Conservation (phyloP, 2,888 invertebrate genomes). For the Drosophila sordidula region DNA sequence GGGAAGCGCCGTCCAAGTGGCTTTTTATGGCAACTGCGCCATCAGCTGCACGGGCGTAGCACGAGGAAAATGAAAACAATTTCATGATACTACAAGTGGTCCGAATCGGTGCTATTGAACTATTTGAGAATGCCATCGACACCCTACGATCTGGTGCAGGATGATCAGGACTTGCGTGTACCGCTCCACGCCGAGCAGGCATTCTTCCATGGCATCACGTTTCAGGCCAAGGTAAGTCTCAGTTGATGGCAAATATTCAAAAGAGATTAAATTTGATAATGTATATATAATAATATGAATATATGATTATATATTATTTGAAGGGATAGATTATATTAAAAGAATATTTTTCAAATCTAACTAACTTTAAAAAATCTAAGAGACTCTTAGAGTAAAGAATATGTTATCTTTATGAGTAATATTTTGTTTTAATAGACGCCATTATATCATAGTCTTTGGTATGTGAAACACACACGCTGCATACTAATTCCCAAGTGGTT, state of each 20-base stretch:
- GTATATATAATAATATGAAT: too few relatives aligned
- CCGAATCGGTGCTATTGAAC: slow-evolving; percentile 85
- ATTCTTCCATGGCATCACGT: slow-evolving; percentile 96
- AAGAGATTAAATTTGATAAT: too few relatives aligned
- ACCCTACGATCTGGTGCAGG: slow-evolving; percentile 96
- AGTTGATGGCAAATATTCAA: not conserved
- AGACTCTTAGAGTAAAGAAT: too few relatives aligned
- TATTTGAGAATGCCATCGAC: slow-evolving; percentile 92
- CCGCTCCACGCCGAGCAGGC: slow-evolving; percentile 99
- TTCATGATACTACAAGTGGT: slow-evolving; percentile 86
- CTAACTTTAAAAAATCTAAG: too few relatives aligned
- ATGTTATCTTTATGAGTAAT: slow-evolving; percentile 20
- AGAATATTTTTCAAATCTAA: too few relatives aligned
- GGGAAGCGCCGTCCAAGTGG: slow-evolving; percentile 68
- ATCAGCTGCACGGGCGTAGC: slow-evolving; percentile 84
- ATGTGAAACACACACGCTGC: slow-evolving; percentile 20
- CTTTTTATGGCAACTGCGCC: slow-evolving; percentile 84
- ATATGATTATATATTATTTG: too few relatives aligned
- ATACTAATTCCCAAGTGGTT: slow-evolving; percentile 41
- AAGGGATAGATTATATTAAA: too few relatives aligned
- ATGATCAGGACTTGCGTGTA: slow-evolving; percentile 97
- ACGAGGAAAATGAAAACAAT: slow-evolving; percentile 85
- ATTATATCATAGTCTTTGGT: slow-evolving; percentile 8
- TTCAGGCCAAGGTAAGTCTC: slow-evolving; percentile 96
- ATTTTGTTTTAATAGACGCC: not conserved